Base-by-base conservation (phyloP, 2,797 vertebrate species). In the Iguana delicatissima region DNA sequence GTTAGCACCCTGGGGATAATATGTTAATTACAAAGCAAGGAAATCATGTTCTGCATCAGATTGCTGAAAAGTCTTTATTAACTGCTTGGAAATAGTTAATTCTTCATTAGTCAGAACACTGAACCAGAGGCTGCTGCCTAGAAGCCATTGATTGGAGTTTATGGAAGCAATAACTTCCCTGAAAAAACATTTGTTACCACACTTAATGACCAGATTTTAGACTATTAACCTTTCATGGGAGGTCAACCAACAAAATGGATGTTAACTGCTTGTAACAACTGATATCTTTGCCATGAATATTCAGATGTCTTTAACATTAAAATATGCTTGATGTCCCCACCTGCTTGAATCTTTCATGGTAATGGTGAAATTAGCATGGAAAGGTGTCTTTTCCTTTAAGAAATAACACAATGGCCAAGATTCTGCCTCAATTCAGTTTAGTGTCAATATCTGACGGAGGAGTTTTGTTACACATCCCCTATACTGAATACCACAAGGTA, bases 81-180 rank as follows among this genome's bases (percentile, higher is more conserved):
- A 97, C 95, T 96, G 95, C 94, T 95, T 95, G 94, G 94, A 97
- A 97, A 97, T 94, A 96, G 95, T 97, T 97, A 96, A 96, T 97
- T 97, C 90, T 92, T 96, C 95, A 96, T 97, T 96, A 97, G 93
- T 94, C 91, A 94, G 95, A 96, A 95, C 89, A 77, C 86, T 90
- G 92, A 96, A 96, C 88, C 89, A 94, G 93, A 93, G 89, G 73
- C 93, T 96, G 88, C 92, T 95, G 92, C 91, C 89, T 94, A 83
- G 94, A 91, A 96, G 90, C 93, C 91, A 91, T 93, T 97, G 97
- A 97, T 96, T 96, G 95, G 95, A 96, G 93, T 96, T 97, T 96
- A 96, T 96, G 90, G 94, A 94, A 96, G 95, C 93, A 96, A 96
- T 96, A 97, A 95, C 92, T 87, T 95, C 92, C 89, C 92, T 91